phyloP scores from a whole-genome alignment of 2,797 vertebrate species.

The Somateria mollissima region DNA sequence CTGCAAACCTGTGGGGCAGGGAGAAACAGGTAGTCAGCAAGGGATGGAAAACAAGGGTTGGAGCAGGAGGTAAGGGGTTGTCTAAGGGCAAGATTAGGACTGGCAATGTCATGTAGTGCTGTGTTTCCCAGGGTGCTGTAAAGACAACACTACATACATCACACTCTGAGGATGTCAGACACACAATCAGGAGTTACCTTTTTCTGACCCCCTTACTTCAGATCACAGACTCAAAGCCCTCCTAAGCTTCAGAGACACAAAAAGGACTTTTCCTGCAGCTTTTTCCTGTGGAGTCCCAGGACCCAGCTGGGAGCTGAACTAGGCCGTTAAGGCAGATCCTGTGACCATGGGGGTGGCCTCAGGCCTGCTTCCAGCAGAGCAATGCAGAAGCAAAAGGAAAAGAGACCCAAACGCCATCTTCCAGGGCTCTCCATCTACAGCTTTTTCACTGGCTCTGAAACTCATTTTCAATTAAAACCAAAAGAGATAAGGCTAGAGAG shows the following conservation, averaged over 20 bases:
- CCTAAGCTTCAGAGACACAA: background rate
- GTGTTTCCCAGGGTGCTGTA: background rate
- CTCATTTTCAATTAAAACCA: background rate
- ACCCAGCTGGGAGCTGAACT: background rate
- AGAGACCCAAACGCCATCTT: background rate
- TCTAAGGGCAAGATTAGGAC: background rate
- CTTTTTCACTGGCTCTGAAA: background rate
- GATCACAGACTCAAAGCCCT: background rate
- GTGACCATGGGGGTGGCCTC: rapidly evolving
- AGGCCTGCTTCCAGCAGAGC: background rate
- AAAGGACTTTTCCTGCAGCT: background rate
- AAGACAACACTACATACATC: too few species aligned
- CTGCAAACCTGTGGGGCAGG: constrained; percentile 86
- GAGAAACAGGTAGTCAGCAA: background rate
- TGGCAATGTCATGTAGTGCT: background rate
- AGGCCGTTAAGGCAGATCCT: background rate
- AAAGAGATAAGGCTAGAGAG: background rate
- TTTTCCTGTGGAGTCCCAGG: rapidly evolving
- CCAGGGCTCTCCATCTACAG: background rate
- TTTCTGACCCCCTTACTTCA: background rate
- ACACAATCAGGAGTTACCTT: rapidly evolving
- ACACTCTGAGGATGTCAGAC: background rate
- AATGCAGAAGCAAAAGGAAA: background rate
- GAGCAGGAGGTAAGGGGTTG: background rate
- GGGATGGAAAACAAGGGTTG: background rate